These are phyloP conservation scores for Halichoeres trimaculatus DNA, from an alignment of 2,113 vertebrate genomes.

Conservation along the genomic window DNA sequence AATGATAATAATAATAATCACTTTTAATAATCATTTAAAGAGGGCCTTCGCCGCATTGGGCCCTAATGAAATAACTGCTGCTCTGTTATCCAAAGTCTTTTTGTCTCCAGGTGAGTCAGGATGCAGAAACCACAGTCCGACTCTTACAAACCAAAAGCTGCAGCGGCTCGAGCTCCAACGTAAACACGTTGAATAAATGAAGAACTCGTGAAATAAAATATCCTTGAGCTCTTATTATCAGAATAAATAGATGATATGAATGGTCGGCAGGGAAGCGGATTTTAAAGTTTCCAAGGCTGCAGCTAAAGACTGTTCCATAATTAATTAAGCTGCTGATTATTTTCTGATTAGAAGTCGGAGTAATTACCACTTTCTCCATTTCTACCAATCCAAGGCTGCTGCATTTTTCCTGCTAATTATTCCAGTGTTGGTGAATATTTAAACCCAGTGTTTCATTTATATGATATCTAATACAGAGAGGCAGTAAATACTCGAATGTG, in stretches of 20 bases:
- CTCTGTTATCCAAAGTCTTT: not conserved
- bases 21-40: too few relatives aligned
- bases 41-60: too few relatives aligned
- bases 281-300: not conserved
- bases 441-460: not conserved
- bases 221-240: constrained; percentile 7
- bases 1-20: too few relatives aligned
- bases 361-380: not conserved
- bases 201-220: not conserved
- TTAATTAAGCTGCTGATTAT: not conserved
- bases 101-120: not conserved
- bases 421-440: not conserved
- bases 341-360: not conserved
- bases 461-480: too few relatives aligned
- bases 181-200: not conserved
- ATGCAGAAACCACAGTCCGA: not conserved
- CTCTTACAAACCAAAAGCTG: not conserved
- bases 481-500: too few relatives aligned
- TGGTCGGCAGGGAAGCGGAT: not conserved
- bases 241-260: not conserved
- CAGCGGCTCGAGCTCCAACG: not conserved
- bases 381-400: not conserved
- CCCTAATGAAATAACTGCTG: too few relatives aligned
- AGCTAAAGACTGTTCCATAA: not conserved
- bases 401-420: not conserved